A percentile compares a stretch with the other conserved stretches of the same genome.
phyloP scores from a whole-genome alignment of 2,113 vertebrate genomes.

The Indri indri region DNA sequence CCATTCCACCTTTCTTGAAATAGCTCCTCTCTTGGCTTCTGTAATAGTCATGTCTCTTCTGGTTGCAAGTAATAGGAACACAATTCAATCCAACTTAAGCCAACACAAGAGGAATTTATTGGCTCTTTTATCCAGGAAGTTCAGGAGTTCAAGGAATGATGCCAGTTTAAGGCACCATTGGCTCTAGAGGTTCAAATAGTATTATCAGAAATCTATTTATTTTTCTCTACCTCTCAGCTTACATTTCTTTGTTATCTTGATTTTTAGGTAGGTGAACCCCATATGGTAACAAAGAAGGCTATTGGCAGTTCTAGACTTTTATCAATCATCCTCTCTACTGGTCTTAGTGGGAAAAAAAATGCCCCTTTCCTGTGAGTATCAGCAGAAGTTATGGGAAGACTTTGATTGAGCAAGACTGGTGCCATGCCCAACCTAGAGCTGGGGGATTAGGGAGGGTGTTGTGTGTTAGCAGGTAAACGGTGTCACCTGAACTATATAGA shows the following conservation, averaged over 20 bases:
- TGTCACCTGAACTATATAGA: neutral
- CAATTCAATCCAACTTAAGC: conserved; percentile 32
- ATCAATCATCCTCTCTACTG: neutral
- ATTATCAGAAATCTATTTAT: conserved; percentile 44
- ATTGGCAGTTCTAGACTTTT: neutral
- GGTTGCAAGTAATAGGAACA: neutral
- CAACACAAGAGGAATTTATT: conserved; percentile 49
- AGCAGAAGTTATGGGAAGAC: neutral
- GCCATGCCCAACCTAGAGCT: neutral
- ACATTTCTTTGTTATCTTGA: conserved; percentile 35
- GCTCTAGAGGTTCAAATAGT: conserved; percentile 16
- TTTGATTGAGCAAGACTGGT: neutral
- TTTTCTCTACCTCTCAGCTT: conserved; percentile 2
- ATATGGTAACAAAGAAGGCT: neutral
- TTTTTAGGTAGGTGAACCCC: neutral
- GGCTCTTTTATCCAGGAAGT: neutral
- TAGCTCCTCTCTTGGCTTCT: neutral
- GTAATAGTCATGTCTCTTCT: neutral
- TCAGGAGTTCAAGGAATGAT: conserved; percentile 29
- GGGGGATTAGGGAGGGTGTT: neutral
- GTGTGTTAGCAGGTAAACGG: neutral
- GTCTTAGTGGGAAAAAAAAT: neutral
- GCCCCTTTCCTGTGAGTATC: neutral
- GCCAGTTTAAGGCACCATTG: neutral
- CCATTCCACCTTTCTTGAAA: neutral